These are phyloP conservation scores for Lacerta agilis DNA, from an alignment of 2,797 vertebrate species.

Conservation along the genomic window DNA sequence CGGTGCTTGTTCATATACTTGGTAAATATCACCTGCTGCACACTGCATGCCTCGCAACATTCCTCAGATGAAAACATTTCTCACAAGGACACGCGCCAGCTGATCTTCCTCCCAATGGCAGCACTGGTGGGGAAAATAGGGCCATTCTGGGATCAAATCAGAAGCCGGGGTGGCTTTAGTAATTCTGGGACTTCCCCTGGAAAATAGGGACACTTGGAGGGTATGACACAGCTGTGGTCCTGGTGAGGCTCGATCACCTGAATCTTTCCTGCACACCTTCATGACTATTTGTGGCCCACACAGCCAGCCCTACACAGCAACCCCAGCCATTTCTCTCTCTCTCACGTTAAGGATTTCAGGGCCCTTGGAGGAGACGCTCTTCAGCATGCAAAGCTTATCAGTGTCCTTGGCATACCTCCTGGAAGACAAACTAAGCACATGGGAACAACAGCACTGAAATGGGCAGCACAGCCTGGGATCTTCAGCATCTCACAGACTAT, in stretches of 20 bases:
- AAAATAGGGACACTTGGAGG: too few species aligned
- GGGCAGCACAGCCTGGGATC: neutral
- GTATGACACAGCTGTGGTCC: neutral
- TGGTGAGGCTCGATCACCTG: neutral
- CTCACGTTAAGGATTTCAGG: neutral
- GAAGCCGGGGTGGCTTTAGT: too few species aligned
- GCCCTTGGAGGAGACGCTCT: neutral
- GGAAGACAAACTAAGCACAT: neutral
- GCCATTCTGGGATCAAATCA: too few species aligned
- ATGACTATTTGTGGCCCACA: neutral
- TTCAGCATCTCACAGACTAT: neutral
- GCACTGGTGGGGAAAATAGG: too few species aligned
- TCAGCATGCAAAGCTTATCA: neutral
- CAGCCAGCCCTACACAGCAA: neutral
- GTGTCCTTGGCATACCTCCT: constrained; percentile 17
- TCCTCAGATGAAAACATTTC: too few species aligned
- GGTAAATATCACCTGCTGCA: neutral
- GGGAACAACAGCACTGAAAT: constrained; percentile 10
- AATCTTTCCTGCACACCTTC: neutral
- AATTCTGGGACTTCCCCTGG: too few species aligned
- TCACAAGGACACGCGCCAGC: too few species aligned
- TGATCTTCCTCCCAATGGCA: too few species aligned
- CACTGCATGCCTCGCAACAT: neutral
- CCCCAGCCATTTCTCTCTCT: neutral
- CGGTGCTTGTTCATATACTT: neutral